Conservation (phyloP, 1,140 invertebrate species). For the Akabosia matsudoensis region DNA sequence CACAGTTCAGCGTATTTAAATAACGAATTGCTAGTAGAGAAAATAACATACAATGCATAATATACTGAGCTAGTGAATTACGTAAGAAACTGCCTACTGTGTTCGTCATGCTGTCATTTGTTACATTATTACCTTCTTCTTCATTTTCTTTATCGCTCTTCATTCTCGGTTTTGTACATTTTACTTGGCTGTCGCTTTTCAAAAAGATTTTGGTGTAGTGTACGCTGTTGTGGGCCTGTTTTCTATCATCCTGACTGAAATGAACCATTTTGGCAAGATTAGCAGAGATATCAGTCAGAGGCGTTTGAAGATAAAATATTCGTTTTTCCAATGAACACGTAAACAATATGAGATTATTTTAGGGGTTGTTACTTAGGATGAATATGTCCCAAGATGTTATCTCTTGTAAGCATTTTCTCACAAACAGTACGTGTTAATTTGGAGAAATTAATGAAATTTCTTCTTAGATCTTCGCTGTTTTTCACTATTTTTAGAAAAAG, state of each 20-base stretch:
- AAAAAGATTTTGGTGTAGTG: background rate
- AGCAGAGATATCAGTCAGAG: background rate
- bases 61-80: too few species aligned
- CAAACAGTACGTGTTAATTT: too few species aligned
- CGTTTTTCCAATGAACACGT: background rate
- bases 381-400: too few species aligned
- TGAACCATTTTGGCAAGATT: constrained; percentile 22
- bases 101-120: background rate
- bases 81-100: background rate
- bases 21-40: background rate
- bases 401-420: too few species aligned
- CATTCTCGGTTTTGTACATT: background rate
- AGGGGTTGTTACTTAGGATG: background rate
- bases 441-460: too few species aligned
- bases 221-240: constrained; percentile 13
- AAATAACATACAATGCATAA: too few species aligned
- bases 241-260: constrained; percentile 9
- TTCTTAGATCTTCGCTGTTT: too few species aligned
- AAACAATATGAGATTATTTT: background rate
- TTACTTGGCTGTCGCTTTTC: background rate
- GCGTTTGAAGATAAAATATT: background rate
- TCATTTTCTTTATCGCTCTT: background rate
- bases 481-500: too few species aligned
- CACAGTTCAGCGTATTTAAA: background rate
- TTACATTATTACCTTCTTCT: constrained; percentile 7